These are phyloP conservation scores for Asobara japonica DNA, from an alignment of 1,140 invertebrate genomes.

Conservation along the genomic window DNA sequence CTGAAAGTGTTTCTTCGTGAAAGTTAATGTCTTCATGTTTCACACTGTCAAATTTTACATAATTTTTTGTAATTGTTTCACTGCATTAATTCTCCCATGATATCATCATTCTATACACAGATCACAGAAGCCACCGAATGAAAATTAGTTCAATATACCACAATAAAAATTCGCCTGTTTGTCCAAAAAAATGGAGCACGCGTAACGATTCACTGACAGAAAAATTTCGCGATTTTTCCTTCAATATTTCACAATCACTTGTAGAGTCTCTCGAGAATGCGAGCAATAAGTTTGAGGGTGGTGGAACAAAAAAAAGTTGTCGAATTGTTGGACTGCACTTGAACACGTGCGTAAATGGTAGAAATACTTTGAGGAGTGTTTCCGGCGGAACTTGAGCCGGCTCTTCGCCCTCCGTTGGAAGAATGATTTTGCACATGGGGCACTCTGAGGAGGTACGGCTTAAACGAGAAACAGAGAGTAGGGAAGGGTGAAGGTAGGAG, in stretches of 20 bases:
- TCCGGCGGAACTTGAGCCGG: conserved; percentile 30
- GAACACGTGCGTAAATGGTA: conserved; percentile 11
- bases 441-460: conserved; percentile 13
- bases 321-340: conserved; percentile 1
- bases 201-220: neutral
- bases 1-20: no score
- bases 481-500: conserved; percentile 23
- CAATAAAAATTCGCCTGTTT: neutral
- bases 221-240: no score
- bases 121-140: no score
- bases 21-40: no score
- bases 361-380: conserved; percentile 4
- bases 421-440: conserved; percentile 19
- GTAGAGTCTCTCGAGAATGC: neutral
- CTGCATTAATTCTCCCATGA: no score
- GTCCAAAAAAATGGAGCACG: neutral
- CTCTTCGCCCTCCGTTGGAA: conserved; percentile 31
- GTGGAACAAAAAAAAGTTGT: neutral
- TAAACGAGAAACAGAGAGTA: conserved; percentile 3
- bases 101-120: no score
- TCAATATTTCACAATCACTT: conserved; percentile 5
- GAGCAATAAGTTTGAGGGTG: no score
- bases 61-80: no score
- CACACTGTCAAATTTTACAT: no score
- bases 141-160: neutral